Percentiles rank a stretch among this genome's conserved stretches.
These are phyloP conservation scores for Oedothorax gibbosus DNA, from an alignment of 1,140 invertebrate genomes.

Conservation along the genomic window DNA sequence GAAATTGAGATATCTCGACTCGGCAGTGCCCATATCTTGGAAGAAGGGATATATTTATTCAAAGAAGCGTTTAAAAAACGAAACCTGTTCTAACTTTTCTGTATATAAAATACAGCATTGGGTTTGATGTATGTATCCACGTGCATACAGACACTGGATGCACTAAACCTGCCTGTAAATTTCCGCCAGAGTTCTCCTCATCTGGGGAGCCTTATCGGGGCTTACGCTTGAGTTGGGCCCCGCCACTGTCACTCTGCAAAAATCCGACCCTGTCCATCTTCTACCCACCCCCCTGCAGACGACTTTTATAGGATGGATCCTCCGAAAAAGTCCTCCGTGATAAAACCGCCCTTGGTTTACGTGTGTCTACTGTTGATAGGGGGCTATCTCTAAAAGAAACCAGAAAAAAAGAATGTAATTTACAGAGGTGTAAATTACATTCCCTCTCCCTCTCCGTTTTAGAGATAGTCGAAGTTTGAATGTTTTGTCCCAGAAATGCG, in stretches of 20 bases:
- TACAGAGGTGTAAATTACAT: conserved; percentile 57
- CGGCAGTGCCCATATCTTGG: conserved; percentile 27
- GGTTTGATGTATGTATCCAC: conserved; percentile 20
- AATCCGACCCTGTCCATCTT: conserved; percentile 2
- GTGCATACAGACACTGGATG: conserved; percentile 21
- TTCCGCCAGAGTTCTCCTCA: conserved; percentile 9
- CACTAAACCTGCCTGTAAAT: conserved; percentile 49
- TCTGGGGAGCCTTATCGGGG: conserved; percentile 41
- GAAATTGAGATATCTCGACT: conserved; percentile 17
- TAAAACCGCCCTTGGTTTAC: conserved; percentile 42
- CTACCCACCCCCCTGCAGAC: neutral
- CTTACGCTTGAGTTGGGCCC: conserved; percentile 42
- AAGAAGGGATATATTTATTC: conserved; percentile 13
- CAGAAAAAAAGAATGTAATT: conserved; percentile 25
- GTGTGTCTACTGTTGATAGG: conserved; percentile 40
- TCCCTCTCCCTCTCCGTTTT: neutral
- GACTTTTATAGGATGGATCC: conserved; percentile 29
- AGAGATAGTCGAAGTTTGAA: conserved; percentile 22
- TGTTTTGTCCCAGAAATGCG: conserved; percentile 37
- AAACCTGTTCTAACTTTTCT: neutral
- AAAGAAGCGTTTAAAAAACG: neutral
- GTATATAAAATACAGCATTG: conserved; percentile 20
- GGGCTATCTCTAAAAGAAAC: conserved; percentile 42
- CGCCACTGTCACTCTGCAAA: conserved; percentile 42
- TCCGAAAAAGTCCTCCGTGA: conserved; percentile 6